Conservation (phyloP, 1,140 invertebrate species). For the Laupala kohalensis region DNA sequence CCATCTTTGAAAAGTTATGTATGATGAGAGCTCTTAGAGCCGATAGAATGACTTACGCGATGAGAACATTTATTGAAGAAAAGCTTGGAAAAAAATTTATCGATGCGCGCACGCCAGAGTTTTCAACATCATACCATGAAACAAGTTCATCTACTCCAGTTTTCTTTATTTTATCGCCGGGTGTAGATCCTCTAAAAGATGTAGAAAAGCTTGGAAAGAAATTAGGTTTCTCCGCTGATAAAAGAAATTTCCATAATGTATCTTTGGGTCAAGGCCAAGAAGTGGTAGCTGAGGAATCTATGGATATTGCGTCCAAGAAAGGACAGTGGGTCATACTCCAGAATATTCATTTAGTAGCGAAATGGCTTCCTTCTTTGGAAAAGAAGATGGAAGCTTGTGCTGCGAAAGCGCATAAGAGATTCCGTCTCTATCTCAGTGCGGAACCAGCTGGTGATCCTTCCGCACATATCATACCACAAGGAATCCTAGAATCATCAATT, state of each 20-base stretch:
- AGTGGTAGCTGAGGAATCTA: slow-evolving; percentile 72
- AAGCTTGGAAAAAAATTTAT: slow-evolving; percentile 73
- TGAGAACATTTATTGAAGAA: slow-evolving; percentile 71
- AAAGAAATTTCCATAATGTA: slow-evolving; percentile 81
- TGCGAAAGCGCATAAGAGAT: slow-evolving; percentile 54
- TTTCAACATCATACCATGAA: slow-evolving; percentile 78
- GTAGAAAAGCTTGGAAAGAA: slow-evolving; percentile 66
- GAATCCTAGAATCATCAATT: slow-evolving; percentile 84
- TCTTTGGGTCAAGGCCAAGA: slow-evolving; percentile 89
- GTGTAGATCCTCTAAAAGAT: slow-evolving; percentile 84
- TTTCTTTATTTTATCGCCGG: slow-evolving; percentile 90
- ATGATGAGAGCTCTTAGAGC: slow-evolving; percentile 65
- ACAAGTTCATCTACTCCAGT: slow-evolving; percentile 71
- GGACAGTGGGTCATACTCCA: slow-evolving; percentile 90
- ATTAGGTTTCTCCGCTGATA: slow-evolving; percentile 67
- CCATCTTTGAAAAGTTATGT: slow-evolving; percentile 73
- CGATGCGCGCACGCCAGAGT: slow-evolving; percentile 60
- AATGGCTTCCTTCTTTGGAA: slow-evolving; percentile 76
- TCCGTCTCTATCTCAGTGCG: slow-evolving; percentile 56
- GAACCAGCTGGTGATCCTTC: slow-evolving; percentile 47
- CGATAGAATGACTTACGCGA: slow-evolving; percentile 50
- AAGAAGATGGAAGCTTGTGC: slow-evolving; percentile 76
- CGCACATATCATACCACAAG: slow-evolving; percentile 56
- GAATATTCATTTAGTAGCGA: slow-evolving; percentile 84
- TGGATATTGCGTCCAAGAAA: slow-evolving; percentile 56